Conservation (phyloP, 2,888 invertebrate species). For the Lasius platythorax region DNA sequence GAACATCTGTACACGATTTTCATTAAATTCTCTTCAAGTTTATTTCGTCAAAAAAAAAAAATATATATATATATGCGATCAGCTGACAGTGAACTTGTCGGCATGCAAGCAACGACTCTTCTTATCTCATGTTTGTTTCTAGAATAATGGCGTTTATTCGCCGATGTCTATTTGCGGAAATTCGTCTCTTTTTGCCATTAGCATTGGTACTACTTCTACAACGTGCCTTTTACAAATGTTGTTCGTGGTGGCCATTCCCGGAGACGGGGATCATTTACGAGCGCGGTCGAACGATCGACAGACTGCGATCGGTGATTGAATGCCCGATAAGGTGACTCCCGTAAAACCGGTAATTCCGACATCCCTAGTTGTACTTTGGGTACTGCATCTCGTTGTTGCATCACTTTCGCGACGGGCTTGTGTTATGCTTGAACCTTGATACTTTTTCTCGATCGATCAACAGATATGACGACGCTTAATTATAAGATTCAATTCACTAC, state of each 20-base stretch:
- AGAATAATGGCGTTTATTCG: conserved; percentile 6
- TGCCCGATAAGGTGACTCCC: conserved; percentile 65
- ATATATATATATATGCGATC: not conserved
- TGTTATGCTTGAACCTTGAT: conserved; percentile 40
- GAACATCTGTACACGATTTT: not conserved
- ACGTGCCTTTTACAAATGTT: conserved; percentile 35
- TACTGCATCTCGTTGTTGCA: conserved; percentile 59
- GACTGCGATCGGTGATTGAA: conserved; percentile 58
- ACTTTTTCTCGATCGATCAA: conserved; percentile 37
- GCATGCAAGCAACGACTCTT: not conserved
- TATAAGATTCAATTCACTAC: not conserved
- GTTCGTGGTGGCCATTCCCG: conserved; percentile 58
- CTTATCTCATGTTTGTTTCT: conserved; percentile 7
- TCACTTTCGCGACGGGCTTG: conserved; percentile 65
- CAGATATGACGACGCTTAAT: not conserved
- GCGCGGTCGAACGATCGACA: conserved; percentile 55
- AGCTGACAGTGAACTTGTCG: not conserved
- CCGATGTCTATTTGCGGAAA: conserved; percentile 39
- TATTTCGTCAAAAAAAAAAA: not conserved
- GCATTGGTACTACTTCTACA: conserved; percentile 34
- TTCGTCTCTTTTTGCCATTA: conserved; percentile 28
- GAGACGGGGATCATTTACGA: conserved; percentile 60
- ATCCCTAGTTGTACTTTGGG: conserved; percentile 62
- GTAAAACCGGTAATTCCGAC: conserved; percentile 69
- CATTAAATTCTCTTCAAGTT: not conserved